A percentile compares a stretch with the other conserved stretches of the same genome.
These are phyloP conservation scores for Pseudois nayaur DNA, from an alignment of 2,113 vertebrate species.

Conservation along the genomic window DNA sequence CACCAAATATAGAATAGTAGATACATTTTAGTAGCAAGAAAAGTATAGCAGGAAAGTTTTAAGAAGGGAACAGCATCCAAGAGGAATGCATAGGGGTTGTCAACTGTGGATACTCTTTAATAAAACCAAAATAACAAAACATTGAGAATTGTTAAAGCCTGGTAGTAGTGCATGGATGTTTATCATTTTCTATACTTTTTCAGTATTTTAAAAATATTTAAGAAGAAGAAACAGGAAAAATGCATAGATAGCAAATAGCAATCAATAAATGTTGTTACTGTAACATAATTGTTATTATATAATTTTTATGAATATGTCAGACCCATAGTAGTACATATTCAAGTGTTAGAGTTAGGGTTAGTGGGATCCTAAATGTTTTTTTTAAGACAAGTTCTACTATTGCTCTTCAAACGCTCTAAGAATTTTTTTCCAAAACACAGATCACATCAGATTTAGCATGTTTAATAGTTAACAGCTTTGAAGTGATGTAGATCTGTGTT, in stretches of 20 bases:
- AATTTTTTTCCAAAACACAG: not conserved
- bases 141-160: not conserved
- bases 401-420: not conserved
- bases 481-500: not conserved
- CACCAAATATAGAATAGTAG: not conserved
- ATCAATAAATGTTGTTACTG: not conserved
- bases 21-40: not conserved
- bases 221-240: not conserved
- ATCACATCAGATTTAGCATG: not conserved
- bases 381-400: not conserved
- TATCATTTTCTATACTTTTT: not conserved
- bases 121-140: not conserved
- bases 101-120: not conserved
- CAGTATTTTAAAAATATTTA: not conserved
- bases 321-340: not conserved
- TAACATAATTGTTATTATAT: not conserved
- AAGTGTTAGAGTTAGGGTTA: not conserved
- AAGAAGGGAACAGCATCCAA: not conserved
- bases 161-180: not conserved
- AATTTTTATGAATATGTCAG: not conserved
- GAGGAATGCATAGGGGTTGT: not conserved
- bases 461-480: slow-evolving; percentile 11
- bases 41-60: not conserved
- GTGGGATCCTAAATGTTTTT: not conserved
- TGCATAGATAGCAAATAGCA: not conserved